Conservation (phyloP, 2,888 invertebrate species). For the Heterodera filipjevi region DNA sequence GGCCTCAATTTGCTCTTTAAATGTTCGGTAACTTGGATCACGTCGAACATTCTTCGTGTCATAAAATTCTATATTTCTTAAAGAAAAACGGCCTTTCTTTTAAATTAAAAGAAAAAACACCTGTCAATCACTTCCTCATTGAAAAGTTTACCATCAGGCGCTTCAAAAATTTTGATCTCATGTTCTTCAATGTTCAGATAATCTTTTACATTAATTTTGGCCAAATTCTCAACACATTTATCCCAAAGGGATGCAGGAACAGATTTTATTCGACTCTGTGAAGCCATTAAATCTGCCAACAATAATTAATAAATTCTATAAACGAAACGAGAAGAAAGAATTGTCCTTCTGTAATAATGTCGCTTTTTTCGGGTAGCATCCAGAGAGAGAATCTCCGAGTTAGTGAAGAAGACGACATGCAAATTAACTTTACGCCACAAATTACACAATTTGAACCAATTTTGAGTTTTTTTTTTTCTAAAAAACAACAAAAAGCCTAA, state of each 20-base stretch:
- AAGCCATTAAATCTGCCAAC: too few species aligned
- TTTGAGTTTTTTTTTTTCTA: too few species aligned
- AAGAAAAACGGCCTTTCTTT: neutral
- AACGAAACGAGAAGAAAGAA: too few species aligned
- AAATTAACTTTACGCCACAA: too few species aligned
- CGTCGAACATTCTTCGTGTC: slow-evolving; percentile 78
- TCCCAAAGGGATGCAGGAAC: slow-evolving; percentile 31
- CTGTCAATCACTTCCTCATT: slow-evolving; percentile 81
- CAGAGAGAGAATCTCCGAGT: too few species aligned
- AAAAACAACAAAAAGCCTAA: too few species aligned
- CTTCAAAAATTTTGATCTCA: slow-evolving; percentile 80
- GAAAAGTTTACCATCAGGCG: slow-evolving; percentile 86
- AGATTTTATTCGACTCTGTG: neutral
- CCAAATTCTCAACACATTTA: slow-evolving; percentile 21
- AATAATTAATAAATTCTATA: too few species aligned
- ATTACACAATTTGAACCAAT: too few species aligned
- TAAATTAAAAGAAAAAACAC: slow-evolving; percentile 52
- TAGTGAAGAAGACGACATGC: too few species aligned
- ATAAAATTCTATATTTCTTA: slow-evolving; percentile 51
- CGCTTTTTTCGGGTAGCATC: too few species aligned
- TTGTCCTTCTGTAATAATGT: too few species aligned
- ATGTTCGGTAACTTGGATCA: slow-evolving; percentile 91
- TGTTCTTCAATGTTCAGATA: slow-evolving; percentile 66
- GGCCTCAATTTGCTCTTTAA: slow-evolving; percentile 94
- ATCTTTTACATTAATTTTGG: slow-evolving; percentile 32